Evolutionary conservation across 2,113 vertebrate species (phyloP).

Genomic region (Enhydra lutris): DNA sequence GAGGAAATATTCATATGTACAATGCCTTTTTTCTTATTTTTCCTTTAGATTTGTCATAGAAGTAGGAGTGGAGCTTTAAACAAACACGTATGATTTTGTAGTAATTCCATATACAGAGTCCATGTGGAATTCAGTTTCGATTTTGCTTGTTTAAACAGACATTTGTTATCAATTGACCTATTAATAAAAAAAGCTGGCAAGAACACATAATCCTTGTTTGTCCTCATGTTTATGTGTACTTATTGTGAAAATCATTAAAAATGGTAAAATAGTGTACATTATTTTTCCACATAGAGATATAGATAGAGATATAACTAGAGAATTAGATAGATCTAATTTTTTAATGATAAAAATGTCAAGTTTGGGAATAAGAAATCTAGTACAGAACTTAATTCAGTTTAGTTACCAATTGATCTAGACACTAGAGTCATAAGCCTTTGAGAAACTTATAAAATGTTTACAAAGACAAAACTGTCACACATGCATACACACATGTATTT

Average conservation of each 20-base stretch:
- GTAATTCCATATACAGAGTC: neutral
- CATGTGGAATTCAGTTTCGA: neutral
- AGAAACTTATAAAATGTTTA: neutral
- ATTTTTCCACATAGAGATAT: neutral
- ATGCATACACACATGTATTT: neutral
- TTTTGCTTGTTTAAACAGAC: neutral
- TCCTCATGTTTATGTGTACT: neutral
- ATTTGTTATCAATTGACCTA: neutral
- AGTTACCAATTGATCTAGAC: neutral
- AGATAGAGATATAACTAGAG: neutral
- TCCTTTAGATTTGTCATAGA: conserved; percentile 2
- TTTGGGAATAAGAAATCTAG: neutral
- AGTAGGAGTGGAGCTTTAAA: neutral
- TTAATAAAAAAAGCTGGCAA: neutral
- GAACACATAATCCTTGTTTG: neutral
- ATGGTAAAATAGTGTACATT: neutral
- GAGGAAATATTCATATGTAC: neutral
- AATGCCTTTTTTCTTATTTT: neutral
- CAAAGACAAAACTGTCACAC: neutral
- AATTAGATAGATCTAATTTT: neutral
- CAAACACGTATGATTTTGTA: neutral
- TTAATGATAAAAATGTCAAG: neutral
- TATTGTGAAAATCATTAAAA: neutral
- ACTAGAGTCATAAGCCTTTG: neutral
- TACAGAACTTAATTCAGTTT: neutral